Percentiles rank a stretch among this genome's conserved stretches.
These are phyloP conservation scores for Anoplius nigerrimus DNA, from an alignment of 2,888 invertebrate genomes.

Conservation along the genomic window DNA sequence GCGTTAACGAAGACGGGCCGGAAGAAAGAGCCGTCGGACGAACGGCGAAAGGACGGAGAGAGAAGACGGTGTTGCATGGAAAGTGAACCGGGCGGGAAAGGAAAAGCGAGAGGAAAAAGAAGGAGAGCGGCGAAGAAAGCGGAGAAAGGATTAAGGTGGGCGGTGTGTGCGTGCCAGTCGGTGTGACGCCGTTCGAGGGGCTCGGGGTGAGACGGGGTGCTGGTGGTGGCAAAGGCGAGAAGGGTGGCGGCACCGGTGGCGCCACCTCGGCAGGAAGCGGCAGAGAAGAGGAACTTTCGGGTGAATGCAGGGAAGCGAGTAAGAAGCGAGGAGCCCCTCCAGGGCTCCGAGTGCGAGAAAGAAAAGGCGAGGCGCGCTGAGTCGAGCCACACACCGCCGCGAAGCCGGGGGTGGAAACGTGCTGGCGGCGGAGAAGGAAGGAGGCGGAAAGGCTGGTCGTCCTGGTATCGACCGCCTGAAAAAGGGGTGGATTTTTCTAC, in stretches of 20 bases:
- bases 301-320: slow-evolving; percentile 2
- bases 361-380: slow-evolving; percentile 61
- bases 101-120: slow-evolving; percentile 22
- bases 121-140: not conserved
- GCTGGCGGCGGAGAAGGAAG: slow-evolving; percentile 48
- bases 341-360: slow-evolving; percentile 43
- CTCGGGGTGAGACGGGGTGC: slow-evolving; percentile 31
- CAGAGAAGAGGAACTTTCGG: slow-evolving; percentile 46
- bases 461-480: slow-evolving; percentile 71
- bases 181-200: slow-evolving; percentile 10
- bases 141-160: not conserved
- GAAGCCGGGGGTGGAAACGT: slow-evolving; percentile 55
- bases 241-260: slow-evolving; percentile 61
- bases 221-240: slow-evolving; percentile 32
- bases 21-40: slow-evolving; percentile 12
- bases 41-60: slow-evolving; percentile 12
- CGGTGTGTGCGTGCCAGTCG: not conserved
- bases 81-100: slow-evolving; percentile 16
- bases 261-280: slow-evolving; percentile 69
- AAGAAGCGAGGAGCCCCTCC: slow-evolving; percentile 6
- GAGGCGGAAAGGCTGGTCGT: slow-evolving; percentile 59
- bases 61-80: not conserved
- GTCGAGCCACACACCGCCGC: slow-evolving; percentile 42
- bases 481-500: slow-evolving; percentile 72
- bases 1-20: slow-evolving; percentile 6